Base-by-base conservation (phyloP, 2,113 vertebrate genomes). In the Monopterus albus region DNA sequence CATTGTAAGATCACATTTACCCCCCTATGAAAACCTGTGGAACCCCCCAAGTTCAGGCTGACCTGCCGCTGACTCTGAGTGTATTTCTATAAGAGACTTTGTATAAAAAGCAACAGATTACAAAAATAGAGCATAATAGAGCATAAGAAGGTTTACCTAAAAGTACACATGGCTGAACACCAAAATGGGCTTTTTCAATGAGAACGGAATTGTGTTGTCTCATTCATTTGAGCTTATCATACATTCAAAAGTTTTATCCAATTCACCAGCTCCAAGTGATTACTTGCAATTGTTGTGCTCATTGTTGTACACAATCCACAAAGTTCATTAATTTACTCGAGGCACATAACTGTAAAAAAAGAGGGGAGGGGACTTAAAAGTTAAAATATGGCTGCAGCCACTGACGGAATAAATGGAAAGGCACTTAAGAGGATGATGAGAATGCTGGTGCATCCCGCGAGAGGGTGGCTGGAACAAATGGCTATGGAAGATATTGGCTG, bases 381-480 rank as follows among this genome's bases (percentile, higher is more conserved):
- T 74, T 73, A 79, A 69, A 81, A 56, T 67, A 75, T 55, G 36
- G 7, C 38, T 57, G 45, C 50, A 20, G 51, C 52, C 68, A 66
- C 20, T 61, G 66, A 85, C 75, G 47, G 55, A 56, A 68, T 63
- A 72, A 81, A 83, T 71, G 17, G 63, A 75, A 78, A 65, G 62
- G 53, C 72, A 75, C 68, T 80, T 76, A 67, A 62, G 53, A 76
- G 40, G 20, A 74, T 67, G 63, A 85, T 83, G 67, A 84, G 43
- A 78, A 84, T 75, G 61, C 62, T 36, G 58, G 46, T 50, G 46
- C 42, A 59, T 85, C 45, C 78, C 52, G 56, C 33, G 38, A 88
- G 73, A 78, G 65, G 59, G 18, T 23, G 50, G 38, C 62, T 79
- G 70, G 50, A 81, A 81, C 78, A 82, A 87, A 90, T 90, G 80